These are phyloP conservation scores for Pteromalus puparum DNA, from an alignment of 1,140 invertebrate genomes.

Conservation along the genomic window DNA sequence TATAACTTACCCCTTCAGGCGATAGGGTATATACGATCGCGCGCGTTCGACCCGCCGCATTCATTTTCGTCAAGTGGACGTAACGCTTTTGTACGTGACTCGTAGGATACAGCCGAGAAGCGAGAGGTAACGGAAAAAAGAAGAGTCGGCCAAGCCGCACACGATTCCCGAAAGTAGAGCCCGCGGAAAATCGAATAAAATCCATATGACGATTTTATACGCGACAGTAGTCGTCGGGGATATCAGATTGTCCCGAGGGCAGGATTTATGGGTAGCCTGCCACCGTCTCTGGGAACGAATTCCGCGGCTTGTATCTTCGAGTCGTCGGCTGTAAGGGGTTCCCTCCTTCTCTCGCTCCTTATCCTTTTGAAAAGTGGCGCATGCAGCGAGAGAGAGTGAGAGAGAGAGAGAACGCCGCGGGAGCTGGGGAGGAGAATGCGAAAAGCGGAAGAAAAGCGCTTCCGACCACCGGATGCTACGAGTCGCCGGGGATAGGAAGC, in stretches of 20 bases:
- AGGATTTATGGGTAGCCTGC: not conserved
- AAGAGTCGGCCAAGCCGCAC: no score
- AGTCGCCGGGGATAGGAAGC: not conserved
- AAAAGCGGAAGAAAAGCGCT: constrained; percentile 34
- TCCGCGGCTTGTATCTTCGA: constrained; percentile 41
- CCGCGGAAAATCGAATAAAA: constrained; percentile 4
- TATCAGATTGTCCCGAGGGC: constrained; percentile 17
- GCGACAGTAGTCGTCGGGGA: not conserved
- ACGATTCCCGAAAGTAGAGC: not conserved
- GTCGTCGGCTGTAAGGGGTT: constrained; percentile 54
- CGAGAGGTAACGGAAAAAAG: not conserved
- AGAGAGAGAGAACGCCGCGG: not conserved
- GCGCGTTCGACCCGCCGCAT: not conserved
- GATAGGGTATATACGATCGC: not conserved
- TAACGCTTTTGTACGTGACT: not conserved
- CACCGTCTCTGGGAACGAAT: not conserved
- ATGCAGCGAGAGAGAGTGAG: not conserved
- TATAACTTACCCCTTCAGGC: not conserved
- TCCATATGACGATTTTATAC: constrained; percentile 21
- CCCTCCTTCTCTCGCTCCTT: not conserved
- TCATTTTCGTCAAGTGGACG: not conserved
- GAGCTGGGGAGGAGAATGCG: not conserved
- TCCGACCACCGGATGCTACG: constrained; percentile 6
- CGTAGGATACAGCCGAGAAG: not conserved
- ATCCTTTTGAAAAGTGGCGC: constrained; percentile 20